Evolutionary conservation across 2,113 vertebrate species (phyloP).

Genomic region (Scomber japonicus): DNA sequence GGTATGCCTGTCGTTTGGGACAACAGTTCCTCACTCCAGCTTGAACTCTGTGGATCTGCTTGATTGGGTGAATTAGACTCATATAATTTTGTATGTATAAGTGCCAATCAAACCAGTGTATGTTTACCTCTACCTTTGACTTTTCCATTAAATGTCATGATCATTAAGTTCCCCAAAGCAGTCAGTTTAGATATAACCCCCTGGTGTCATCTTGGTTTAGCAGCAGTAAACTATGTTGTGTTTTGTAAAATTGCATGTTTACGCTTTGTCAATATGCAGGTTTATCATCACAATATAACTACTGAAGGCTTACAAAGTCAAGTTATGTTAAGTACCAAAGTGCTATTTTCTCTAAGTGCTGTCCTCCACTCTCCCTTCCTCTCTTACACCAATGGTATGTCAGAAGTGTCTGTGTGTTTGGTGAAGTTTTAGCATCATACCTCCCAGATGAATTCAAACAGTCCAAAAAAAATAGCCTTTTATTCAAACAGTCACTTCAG

Average conservation of each 20-base stretch:
- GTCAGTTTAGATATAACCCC: neutral
- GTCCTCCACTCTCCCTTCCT: neutral
- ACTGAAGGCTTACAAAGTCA: neutral
- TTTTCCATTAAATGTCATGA: too few species aligned
- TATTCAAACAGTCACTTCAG: neutral
- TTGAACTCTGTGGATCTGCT: too few species aligned
- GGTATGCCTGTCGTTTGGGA: too few species aligned
- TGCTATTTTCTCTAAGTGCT: neutral
- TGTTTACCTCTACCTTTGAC: too few species aligned
- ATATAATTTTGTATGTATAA: too few species aligned
- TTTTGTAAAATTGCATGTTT: neutral
- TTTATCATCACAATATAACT: slow-evolving; percentile 6
- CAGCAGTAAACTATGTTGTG: too few species aligned
- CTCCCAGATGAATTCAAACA: slow-evolving; percentile 40
- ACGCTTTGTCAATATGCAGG: neutral
- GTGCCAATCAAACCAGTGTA: too few species aligned
- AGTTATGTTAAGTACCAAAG: neutral
- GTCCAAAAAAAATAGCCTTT: slow-evolving; percentile 44
- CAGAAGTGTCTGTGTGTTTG: neutral
- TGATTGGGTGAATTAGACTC: too few species aligned
- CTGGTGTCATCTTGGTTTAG: slow-evolving; percentile 10
- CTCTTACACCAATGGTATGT: slow-evolving; percentile 11
- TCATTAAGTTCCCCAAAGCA: too few species aligned
- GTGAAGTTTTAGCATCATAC: slow-evolving; percentile 21
- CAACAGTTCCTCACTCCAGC: too few species aligned